Conservation (phyloP, 1,140 invertebrate species). For the Drosophila punjabiensis region DNA sequence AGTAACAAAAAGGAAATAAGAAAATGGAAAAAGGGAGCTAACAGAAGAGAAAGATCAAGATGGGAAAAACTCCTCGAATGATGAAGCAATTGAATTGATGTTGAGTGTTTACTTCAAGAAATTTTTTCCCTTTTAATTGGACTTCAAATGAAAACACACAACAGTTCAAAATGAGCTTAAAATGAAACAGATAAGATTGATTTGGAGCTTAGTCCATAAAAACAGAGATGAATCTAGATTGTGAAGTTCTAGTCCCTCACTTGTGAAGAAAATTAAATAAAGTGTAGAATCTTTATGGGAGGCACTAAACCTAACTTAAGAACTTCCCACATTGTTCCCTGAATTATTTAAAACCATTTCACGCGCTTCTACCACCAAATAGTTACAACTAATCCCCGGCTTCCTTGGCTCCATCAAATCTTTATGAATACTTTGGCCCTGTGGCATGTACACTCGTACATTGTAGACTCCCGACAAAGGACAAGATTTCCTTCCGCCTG, state of each 20-base stretch:
- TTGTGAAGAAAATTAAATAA: not conserved
- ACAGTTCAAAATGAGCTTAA: slow-evolving; percentile 12
- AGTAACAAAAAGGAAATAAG: not conserved
- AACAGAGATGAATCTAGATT: not conserved
- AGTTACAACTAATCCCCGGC: slow-evolving; percentile 27
- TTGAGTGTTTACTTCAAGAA: not conserved
- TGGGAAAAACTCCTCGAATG: slow-evolving; percentile 13
- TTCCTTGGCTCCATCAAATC: slow-evolving; percentile 37
- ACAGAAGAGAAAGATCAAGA: slow-evolving; percentile 12
- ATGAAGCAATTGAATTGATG: slow-evolving; percentile 26
- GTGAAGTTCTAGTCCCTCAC: accelerated
- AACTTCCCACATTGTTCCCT: not conserved
- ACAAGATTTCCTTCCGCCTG: slow-evolving; percentile 19
- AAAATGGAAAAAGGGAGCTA: slow-evolving; percentile 4
- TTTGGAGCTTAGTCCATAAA: not conserved
- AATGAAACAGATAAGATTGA: slow-evolving; percentile 16
- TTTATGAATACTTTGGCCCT: slow-evolving; percentile 43
- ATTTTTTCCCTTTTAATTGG: slow-evolving; percentile 32
- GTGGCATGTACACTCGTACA: slow-evolving; percentile 15
- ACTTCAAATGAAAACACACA: not conserved
- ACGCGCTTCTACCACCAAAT: slow-evolving; percentile 1
- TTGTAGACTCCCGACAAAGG: slow-evolving; percentile 29
- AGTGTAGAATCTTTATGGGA: not conserved
- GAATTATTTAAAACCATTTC: slow-evolving; percentile 28
- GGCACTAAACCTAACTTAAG: not conserved